Conservation (phyloP, 64 coral and sea anemone genomes). For the Dendronephthya gigantea region DNA sequence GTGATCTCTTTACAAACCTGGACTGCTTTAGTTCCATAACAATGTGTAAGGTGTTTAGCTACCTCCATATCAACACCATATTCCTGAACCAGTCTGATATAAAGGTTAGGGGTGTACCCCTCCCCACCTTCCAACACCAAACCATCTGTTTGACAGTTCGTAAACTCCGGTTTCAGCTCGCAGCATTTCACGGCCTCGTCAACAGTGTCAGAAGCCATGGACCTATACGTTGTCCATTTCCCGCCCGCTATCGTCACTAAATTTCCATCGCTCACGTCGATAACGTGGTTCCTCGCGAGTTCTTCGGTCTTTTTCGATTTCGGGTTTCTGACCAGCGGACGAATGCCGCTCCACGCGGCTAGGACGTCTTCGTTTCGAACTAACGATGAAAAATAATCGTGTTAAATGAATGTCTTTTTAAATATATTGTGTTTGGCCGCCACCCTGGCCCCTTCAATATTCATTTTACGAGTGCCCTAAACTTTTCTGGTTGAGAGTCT, state of each 20-base stretch:
- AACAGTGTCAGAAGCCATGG: conserved; percentile 87
- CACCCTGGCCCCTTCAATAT: too few species aligned
- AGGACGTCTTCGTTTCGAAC: conserved; percentile 77
- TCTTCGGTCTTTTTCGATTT: conserved; percentile 86
- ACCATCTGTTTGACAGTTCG: conserved; percentile 79
- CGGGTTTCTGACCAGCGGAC: conserved; percentile 72
- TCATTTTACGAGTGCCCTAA: too few species aligned
- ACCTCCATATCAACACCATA: conserved; percentile 91
- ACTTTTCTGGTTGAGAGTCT: too few species aligned
- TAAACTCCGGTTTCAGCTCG: conserved; percentile 41
- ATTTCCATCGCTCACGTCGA: conserved; percentile 66
- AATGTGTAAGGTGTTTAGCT: background rate
- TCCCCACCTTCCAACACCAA: conserved; percentile 78
- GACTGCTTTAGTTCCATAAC: conserved; percentile 52
- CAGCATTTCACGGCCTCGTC: conserved; percentile 77
- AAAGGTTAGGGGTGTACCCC: conserved; percentile 62
- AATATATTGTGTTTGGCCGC: too few species aligned
- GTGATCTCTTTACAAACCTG: conserved; percentile 66
- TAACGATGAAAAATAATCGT: background rate
- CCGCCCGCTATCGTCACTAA: conserved; percentile 92
- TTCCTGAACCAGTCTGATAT: conserved; percentile 75
- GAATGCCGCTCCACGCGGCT: conserved; percentile 88
- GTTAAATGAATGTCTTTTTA: background rate
- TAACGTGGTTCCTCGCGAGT: conserved; percentile 88
- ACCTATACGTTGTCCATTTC: conserved; percentile 94